Evolutionary conservation across 2,797 vertebrate species (phyloP).

Genomic region (Rhinichthys osculus): DNA sequence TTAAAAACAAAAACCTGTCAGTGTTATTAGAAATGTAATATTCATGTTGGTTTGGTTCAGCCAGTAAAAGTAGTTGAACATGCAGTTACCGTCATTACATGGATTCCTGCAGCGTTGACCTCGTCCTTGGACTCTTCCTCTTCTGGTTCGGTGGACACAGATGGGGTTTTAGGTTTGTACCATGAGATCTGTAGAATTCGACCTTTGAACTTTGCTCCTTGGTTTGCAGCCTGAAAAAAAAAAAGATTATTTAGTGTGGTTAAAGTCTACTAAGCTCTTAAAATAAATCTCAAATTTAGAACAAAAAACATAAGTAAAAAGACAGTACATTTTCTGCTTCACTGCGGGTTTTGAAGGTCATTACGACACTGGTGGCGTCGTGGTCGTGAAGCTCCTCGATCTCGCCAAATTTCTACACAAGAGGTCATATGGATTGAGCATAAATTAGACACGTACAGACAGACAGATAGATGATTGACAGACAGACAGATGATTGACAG

Average conservation of each 20-base stretch:
- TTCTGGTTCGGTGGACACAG: constrained; percentile 89
- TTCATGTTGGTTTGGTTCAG: not conserved
- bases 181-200: constrained; percentile 93
- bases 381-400: constrained; percentile 89
- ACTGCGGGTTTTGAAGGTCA: constrained; percentile 89
- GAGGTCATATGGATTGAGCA: not conserved
- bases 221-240: constrained; percentile 86
- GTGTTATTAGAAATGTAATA: not conserved
- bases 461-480: not conserved
- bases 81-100: constrained; percentile 33
- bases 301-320: not conserved
- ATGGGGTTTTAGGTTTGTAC: constrained; percentile 96
- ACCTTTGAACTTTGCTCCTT: constrained; percentile 96
- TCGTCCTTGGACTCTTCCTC: constrained; percentile 96
- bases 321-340: constrained; percentile 89
- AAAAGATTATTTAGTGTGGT: not conserved
- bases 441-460: not conserved
- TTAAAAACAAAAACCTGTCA: too few relatives aligned
- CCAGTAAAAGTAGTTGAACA: too few relatives aligned
- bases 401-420: constrained; percentile 88
- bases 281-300: constrained; percentile 41
- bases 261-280: not conserved
- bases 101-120: constrained; percentile 75
- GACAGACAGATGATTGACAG: too few relatives aligned
- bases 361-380: constrained; percentile 85